Percentiles rank a stretch among this genome's conserved stretches.
phyloP scores from a whole-genome alignment of 2,113 vertebrate genomes.

The Kryptolebias marmoratus region DNA sequence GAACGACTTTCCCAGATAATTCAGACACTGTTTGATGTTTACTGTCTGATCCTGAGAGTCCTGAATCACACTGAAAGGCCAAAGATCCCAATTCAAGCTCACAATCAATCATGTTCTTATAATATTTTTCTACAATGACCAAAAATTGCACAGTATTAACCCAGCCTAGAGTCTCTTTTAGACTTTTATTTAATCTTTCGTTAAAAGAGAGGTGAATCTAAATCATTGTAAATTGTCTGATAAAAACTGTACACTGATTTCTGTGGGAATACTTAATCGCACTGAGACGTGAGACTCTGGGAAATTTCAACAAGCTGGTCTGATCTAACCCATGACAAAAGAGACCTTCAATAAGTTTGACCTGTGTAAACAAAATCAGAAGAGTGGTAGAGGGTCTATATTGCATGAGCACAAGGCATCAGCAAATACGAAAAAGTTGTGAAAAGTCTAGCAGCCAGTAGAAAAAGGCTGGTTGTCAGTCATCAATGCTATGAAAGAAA shows the following conservation, averaged over 20 bases:
- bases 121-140: no score
- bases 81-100: no score
- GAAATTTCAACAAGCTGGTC: conserved; percentile 31
- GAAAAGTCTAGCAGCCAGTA: conserved; percentile 16
- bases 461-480: conserved; percentile 31
- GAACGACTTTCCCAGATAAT: no score
- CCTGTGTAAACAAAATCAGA: conserved; percentile 30
- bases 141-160: no score
- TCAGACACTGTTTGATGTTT: no score
- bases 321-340: conserved; percentile 48
- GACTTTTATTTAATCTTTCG: no score
- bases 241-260: neutral
- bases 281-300: conserved; percentile 15
- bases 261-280: neutral
- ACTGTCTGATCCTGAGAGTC: no score
- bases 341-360: conserved; percentile 42
- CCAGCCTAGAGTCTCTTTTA: no score
- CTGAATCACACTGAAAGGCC: no score
- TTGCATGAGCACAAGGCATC: conserved; percentile 32
- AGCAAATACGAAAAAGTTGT: conserved; percentile 16
- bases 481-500: conserved; percentile 34
- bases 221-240: no score
- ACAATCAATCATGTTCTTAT: no score
- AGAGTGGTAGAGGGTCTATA: conserved; percentile 27
- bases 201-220: no score